phyloP scores from a whole-genome alignment of 2,797 vertebrate genomes.

The Xenops minutus region DNA sequence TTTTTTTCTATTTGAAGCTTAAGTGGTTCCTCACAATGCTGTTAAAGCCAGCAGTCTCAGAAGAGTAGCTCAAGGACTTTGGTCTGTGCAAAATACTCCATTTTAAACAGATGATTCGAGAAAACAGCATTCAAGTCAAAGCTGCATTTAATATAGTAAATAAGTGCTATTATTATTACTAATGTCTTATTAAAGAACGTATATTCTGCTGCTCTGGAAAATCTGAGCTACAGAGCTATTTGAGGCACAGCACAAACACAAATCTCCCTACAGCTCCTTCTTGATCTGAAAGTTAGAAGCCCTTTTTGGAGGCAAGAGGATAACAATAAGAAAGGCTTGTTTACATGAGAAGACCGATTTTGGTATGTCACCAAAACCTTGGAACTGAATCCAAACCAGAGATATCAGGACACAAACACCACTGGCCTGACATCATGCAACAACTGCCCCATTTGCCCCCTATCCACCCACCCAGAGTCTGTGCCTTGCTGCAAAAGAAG shows the following conservation, averaged over 20 bases:
- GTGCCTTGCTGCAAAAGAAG: not conserved
- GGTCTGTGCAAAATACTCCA: not conserved
- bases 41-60: not conserved
- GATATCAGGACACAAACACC: not conserved
- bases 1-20: constrained; percentile 9
- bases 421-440: fast-evolving
- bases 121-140: not conserved
- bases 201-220: not conserved
- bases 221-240: not conserved
- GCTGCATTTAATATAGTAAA: not conserved
- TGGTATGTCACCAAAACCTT: not conserved
- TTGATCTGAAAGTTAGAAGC: not conserved
- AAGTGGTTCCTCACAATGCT: not conserved
- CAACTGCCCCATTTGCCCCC: fast-evolving
- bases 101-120: not conserved
- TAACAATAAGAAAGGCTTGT: not conserved
- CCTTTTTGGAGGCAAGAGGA: not conserved
- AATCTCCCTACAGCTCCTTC: not conserved
- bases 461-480: not conserved
- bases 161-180: not conserved
- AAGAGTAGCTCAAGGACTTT: not conserved
- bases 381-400: not conserved
- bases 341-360: not conserved
- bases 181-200: not conserved
- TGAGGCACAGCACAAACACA: not conserved